Base-by-base conservation (phyloP, 2,888 invertebrate genomes). In the Dicycla oo region DNA sequence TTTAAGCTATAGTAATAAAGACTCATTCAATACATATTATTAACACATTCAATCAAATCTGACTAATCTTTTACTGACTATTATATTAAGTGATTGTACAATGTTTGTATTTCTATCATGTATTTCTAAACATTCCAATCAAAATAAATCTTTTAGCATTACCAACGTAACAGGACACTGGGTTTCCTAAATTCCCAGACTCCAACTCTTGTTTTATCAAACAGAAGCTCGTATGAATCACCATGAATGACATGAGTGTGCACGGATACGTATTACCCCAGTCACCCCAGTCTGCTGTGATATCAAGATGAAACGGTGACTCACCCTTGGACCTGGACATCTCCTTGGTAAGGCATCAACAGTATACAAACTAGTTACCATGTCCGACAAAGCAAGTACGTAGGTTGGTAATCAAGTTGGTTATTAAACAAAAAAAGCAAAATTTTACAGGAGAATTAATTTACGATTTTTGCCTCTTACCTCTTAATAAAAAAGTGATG, bases 251-350 rank as follows among this genome's bases (percentile, higher is more conserved):
- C 63, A 43, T 64, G 65, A 65, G 26, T 56, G 40, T 30, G 26
- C 13, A 8, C 74, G 38, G 74, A 62, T 56, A 18, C 40, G 54
- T 56, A 26, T 56, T 34, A n/a, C n/a, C 75, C 74, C 74, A 43
- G n/a, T 34, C 40, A n/a, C n/a, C 75, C 74, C 74, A 43, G n/a
- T 34, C 40, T 30, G 15, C 30, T 54, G 54, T 49, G 54, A 56
- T 73, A 73, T 47, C 64, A 45, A 63, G 20, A 40, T 62, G 20
- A 63, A 40, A 56, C 23, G 47, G 18, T 74, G 75, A 74, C 74
- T 13, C 72, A 64, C 1, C 18, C 5, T 4, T 15, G 18, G n/a
- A 45, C 8, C 26, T 13, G 38, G n/a, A 13, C 0, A 3, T 73
- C 13, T 6, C 23, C 30, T 40, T 40, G 30, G n/a, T 34, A 58